phyloP scores from a whole-genome alignment of 2,888 invertebrate genomes.

The Digitonthophagus gazella region DNA sequence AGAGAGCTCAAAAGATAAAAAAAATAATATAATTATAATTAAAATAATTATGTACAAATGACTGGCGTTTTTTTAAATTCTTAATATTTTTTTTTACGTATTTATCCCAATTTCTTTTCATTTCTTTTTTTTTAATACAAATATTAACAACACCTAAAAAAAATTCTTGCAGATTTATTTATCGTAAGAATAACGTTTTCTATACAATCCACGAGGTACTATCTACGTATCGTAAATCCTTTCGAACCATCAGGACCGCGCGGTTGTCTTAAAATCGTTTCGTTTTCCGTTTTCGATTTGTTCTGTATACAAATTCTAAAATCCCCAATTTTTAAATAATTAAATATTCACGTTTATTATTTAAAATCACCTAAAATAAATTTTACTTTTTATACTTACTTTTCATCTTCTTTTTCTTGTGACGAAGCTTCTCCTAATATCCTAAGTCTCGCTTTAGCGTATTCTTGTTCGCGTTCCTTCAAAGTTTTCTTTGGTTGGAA shows the following conservation, averaged over 20 bases:
- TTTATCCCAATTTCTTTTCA: too few species aligned
- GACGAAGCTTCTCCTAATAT: slow-evolving; percentile 85
- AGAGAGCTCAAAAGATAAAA: not conserved
- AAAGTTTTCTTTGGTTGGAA: slow-evolving; percentile 78
- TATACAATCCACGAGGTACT: slow-evolving; percentile 46
- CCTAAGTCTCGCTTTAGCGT: slow-evolving; percentile 85
- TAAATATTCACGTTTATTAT: too few species aligned
- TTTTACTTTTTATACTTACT: slow-evolving; percentile 49
- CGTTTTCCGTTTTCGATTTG: slow-evolving; percentile 39
- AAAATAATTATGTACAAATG: not conserved
- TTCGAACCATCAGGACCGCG: slow-evolving; percentile 76
- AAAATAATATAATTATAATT: not conserved
- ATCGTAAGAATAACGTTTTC: slow-evolving; percentile 7
- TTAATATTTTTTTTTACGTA: not conserved
- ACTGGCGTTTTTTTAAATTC: not conserved
- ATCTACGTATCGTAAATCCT: slow-evolving; percentile 68
- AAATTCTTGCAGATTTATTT: slow-evolving; percentile 11
- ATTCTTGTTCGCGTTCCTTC: slow-evolving; percentile 90
- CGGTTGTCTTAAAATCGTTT: slow-evolving; percentile 67
- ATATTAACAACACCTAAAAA: not conserved
- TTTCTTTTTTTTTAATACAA: not conserved
- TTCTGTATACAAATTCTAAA: slow-evolving; percentile 42
- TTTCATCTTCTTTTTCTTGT: slow-evolving; percentile 70
- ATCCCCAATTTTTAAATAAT: slow-evolving; percentile 11
- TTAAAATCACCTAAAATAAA: not conserved